Conservation (phyloP, 2,888 invertebrate species). For the Chesias legatella region DNA sequence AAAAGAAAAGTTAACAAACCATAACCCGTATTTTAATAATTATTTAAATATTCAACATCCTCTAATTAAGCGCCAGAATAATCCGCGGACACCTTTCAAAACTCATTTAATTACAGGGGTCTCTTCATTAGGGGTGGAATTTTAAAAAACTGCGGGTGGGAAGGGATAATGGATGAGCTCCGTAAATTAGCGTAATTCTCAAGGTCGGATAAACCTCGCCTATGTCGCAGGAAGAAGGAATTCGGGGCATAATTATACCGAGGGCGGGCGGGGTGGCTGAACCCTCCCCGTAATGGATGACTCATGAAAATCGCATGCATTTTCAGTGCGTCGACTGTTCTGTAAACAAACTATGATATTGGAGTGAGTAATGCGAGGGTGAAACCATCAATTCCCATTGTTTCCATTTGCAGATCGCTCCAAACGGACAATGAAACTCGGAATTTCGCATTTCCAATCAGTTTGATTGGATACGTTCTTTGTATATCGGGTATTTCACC, state of each 20-base stretch:
- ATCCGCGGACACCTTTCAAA: slow-evolving; percentile 38
- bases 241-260: slow-evolving; percentile 47
- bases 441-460: slow-evolving; percentile 12
- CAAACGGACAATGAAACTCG: slow-evolving; percentile 9
- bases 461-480: slow-evolving; percentile 11
- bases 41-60: slow-evolving; percentile 37
- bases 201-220: slow-evolving; percentile 47
- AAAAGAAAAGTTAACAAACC: slow-evolving; percentile 6
- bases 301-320: slow-evolving; percentile 42
- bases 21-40: slow-evolving; percentile 29
- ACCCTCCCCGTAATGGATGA: slow-evolving; percentile 31
- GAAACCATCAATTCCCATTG: slow-evolving; percentile 11
- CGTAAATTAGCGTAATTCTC: slow-evolving; percentile 44
- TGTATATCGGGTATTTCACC: neutral
- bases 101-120: slow-evolving; percentile 44
- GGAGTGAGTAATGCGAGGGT: slow-evolving; percentile 30
- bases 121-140: slow-evolving; percentile 45
- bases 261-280: slow-evolving; percentile 20
- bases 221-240: slow-evolving; percentile 34
- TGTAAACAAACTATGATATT: slow-evolving; percentile 10
- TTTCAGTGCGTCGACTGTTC: slow-evolving; percentile 32
- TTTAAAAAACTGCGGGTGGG: slow-evolving; percentile 39
- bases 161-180: slow-evolving; percentile 24
- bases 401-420: slow-evolving; percentile 19
- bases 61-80: slow-evolving; percentile 40